Base-by-base conservation (phyloP, 1,140 invertebrate species). In the Pogonognathellus flavescens region DNA sequence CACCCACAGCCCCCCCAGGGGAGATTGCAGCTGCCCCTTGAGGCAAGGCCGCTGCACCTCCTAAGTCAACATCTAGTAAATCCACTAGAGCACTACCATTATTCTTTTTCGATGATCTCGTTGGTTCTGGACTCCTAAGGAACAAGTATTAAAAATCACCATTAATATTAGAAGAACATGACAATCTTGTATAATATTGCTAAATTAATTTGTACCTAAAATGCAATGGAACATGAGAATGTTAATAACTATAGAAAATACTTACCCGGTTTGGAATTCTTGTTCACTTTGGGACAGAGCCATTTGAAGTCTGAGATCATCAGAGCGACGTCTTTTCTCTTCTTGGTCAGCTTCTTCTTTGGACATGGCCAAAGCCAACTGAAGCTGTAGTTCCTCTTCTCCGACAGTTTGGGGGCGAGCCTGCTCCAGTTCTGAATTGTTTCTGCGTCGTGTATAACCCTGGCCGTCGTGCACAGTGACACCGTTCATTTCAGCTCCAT, bases 261-360 rank as follows among this genome's bases (percentile, higher is more conserved):
- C 62, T 80, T 18, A 83, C 81, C 66, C 57, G 25, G 25, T 16
- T 5, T 11, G 4, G 89, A 96, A 96, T 91, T 97, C 96, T 91
- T 97, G 95, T 91, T 97, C 94, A 91, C 96, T 97, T 92, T 98
- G 96, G 90, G 95, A 96, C 60, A 98, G 92, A 0, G 97, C 98
- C 90, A 99, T 93, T 91, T 98, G 96, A 86, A 99, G 92, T 88
- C 97, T 93, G 72, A 99, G 95, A 90, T 98, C 97, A 91, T 99
- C 97, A 89, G 95, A 96, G 86, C 96, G 94, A 76, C 96, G 93
- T 90, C 97, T 94, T 89, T 97, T 94, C 91, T 99, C 96, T 90
- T 99, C 97, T 90, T 98, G 95, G 89, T 99, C 98, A 41, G 98
- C 97, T 92, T 99, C 98, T 91, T 99, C 98, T 86, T 98, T 94